phyloP scores from a whole-genome alignment of 1,140 invertebrate genomes.

The Metopolophium dirhodum region DNA sequence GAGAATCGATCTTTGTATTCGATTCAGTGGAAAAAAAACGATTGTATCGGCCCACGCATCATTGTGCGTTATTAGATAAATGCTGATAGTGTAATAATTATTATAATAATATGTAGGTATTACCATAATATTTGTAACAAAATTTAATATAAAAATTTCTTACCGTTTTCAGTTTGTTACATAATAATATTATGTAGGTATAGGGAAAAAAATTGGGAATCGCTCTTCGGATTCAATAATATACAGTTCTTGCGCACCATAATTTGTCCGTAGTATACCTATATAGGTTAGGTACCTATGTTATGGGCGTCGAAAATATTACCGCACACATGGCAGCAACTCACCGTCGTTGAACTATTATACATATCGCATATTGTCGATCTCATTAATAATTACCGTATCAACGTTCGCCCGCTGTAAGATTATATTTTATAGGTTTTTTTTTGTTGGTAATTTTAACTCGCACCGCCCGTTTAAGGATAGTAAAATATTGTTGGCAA shows the following conservation, averaged over 20 bases:
- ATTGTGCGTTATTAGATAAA: slow-evolving; percentile 20
- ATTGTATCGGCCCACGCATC: slow-evolving; percentile 33
- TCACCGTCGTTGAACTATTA: not conserved
- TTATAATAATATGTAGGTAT: not conserved
- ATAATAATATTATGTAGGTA: not conserved
- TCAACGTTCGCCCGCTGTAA: not conserved
- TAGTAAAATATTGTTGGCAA: not conserved
- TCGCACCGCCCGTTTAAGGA: not conserved
- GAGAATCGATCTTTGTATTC: not conserved
- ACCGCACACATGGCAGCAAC: not conserved
- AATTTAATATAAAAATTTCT: not conserved
- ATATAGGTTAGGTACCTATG: not conserved
- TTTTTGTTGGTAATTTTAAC: not conserved
- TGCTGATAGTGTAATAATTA: slow-evolving; percentile 24
- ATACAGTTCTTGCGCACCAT: not conserved
- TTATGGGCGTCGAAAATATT: not conserved
- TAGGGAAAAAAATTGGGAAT: not conserved
- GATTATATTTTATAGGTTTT: not conserved
- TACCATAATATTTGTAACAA: slow-evolving; percentile 5
- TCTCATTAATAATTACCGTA: not conserved
- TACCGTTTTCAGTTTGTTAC: not conserved
- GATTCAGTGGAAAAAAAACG: slow-evolving; percentile 14
- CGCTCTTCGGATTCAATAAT: not conserved
- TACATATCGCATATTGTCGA: not conserved
- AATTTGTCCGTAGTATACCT: not conserved